Conservation (phyloP, 2,797 vertebrate genomes). For the Lacerta viridis region DNA sequence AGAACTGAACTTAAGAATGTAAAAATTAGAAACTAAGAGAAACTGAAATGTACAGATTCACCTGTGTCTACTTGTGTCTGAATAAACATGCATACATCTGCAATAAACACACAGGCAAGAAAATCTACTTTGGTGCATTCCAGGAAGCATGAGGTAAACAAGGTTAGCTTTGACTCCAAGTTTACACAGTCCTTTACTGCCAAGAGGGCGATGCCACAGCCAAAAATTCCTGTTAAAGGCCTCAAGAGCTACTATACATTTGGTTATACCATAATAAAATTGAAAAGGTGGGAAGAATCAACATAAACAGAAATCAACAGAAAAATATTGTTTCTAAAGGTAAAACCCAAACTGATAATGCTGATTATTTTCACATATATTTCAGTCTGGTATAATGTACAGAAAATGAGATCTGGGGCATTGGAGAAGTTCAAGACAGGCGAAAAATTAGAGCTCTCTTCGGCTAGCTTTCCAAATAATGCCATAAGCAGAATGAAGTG, state of each 20-base stretch:
- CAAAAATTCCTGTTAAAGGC: no score
- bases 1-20: no score
- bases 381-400: constrained; percentile 71
- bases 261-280: neutral
- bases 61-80: no score
- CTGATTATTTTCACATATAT: constrained; percentile 48
- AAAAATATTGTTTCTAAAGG: neutral
- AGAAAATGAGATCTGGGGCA: constrained; percentile 32
- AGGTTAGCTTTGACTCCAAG: no score
- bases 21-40: no score
- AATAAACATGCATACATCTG: no score
- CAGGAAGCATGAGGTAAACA: no score
- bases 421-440: constrained; percentile 7
- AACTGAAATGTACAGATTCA: no score
- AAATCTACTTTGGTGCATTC: no score
- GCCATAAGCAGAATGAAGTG: neutral
- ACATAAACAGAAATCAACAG: neutral
- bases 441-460: constrained; percentile 9
- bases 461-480: neutral
- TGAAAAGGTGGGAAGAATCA: neutral
- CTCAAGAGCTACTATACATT: neutral
- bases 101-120: no score
- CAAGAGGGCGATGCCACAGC: no score
- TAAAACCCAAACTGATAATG: constrained; percentile 8
- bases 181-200: no score